These are phyloP conservation scores for Ophioderma brevispina DNA, from an alignment of 35 echinoderm and acorn worm species.

Conservation along the genomic window DNA sequence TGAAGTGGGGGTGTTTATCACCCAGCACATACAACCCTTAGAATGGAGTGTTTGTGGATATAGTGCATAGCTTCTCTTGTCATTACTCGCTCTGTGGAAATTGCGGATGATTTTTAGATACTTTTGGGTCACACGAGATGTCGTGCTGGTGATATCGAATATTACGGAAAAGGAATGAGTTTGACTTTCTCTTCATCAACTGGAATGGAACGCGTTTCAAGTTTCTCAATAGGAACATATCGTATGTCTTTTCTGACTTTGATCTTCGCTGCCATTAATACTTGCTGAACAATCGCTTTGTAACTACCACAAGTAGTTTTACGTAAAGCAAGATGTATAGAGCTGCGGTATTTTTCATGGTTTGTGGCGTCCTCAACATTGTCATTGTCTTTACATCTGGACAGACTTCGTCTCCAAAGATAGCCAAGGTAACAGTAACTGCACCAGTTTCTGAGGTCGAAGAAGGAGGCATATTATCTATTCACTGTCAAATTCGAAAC, in stretches of 20 bases:
- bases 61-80: background rate
- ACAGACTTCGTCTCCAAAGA: background rate
- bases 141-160: background rate
- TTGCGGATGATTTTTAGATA: background rate
- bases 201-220: too few relatives aligned
- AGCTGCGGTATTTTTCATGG: background rate
- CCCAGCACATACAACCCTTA: background rate
- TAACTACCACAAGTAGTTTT: background rate
- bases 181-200: background rate
- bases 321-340: background rate
- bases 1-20: background rate
- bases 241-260: background rate
- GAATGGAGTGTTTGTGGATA: background rate
- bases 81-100: background rate
- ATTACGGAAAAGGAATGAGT: background rate
- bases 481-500: background rate
- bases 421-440: background rate
- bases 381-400: too few relatives aligned
- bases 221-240: background rate
- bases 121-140: background rate
- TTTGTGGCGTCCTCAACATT: too few relatives aligned
- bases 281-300: background rate
- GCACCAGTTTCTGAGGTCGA: background rate
- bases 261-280: background rate
- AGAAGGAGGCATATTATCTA: background rate